phyloP scores from a whole-genome alignment of 2,797 vertebrate genomes.

The Hephaestus fuliginosus region DNA sequence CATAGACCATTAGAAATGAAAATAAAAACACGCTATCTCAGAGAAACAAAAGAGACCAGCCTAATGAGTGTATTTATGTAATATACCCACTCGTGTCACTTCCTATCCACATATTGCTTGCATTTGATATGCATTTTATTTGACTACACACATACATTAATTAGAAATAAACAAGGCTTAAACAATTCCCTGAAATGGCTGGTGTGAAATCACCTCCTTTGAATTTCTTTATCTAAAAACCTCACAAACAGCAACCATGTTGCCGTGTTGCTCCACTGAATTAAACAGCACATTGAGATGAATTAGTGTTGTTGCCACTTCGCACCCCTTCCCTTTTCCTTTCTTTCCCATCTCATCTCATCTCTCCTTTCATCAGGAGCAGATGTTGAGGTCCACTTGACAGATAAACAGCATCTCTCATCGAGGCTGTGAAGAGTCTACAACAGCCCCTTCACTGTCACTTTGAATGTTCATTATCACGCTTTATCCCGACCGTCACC shows the following conservation, averaged over 20 bases:
- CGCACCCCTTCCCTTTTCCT: constrained; percentile 22
- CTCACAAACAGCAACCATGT: constrained; percentile 31
- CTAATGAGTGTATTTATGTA: background rate
- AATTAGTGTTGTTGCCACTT: constrained; percentile 62
- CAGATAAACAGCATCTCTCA: constrained; percentile 71
- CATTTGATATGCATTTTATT: constrained; percentile 32
- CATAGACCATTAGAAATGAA: constrained; percentile 12
- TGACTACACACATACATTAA: constrained; percentile 32
- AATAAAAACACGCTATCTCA: background rate
- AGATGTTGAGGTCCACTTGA: constrained; percentile 79
- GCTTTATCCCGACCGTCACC: constrained; percentile 60
- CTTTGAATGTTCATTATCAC: constrained; percentile 70
- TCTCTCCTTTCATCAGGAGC: constrained; percentile 71
- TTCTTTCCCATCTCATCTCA: constrained; percentile 57
- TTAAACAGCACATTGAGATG: constrained; percentile 55
- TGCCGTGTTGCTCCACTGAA: constrained; percentile 35
- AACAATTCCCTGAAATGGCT: constrained; percentile 26
- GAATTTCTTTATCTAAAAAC: constrained; percentile 33
- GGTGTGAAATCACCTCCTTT: constrained; percentile 47
- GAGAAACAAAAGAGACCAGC: constrained; percentile 23
- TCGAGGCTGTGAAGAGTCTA: constrained; percentile 64
- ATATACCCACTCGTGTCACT: constrained; percentile 8
- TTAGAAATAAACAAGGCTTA: constrained; percentile 34
- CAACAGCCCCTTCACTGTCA: constrained; percentile 70
- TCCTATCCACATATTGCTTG: constrained; percentile 6